A percentile compares a stretch with the other conserved stretches of the same genome.
Conservation (phyloP, 2,888 invertebrate species). For the Agrochola macilenta region DNA sequence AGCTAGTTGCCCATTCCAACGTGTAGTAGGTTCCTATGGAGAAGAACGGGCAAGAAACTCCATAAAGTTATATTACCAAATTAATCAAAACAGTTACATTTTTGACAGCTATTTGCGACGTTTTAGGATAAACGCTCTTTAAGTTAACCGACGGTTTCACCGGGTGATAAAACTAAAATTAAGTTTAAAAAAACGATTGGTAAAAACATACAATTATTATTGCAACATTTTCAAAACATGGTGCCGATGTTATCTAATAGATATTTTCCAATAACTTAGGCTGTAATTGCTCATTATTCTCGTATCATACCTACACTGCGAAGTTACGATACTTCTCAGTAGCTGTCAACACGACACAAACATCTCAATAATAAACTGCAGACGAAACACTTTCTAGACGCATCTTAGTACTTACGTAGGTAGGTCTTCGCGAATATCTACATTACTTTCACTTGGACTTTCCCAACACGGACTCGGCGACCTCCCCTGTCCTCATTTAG, state of each 20-base stretch:
- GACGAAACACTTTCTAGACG: conserved; percentile 56
- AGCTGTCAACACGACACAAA: conserved; percentile 30
- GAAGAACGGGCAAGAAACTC: no score
- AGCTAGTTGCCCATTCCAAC: no score
- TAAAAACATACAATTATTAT: no score
- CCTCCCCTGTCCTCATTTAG: conserved; percentile 48
- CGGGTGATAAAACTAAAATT: no score
- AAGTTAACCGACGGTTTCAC: no score
- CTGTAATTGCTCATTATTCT: conserved; percentile 2
- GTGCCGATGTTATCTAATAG: neutral
- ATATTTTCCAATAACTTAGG: neutral
- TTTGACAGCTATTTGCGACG: no score
- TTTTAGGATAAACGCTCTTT: no score
- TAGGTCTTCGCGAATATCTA: conserved; percentile 48
- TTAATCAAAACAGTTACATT: no score
- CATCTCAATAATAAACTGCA: conserved; percentile 28
- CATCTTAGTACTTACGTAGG: conserved; percentile 56
- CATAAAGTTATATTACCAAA: no score
- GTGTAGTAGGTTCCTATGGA: no score
- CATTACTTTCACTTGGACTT: conserved; percentile 63
- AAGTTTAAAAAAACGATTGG: no score
- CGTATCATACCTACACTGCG: conserved; percentile 20
- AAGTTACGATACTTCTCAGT: conserved; percentile 15
- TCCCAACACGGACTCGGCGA: conserved; percentile 39
- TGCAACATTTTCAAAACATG: no score